phyloP scores from a whole-genome alignment of 1,140 invertebrate species.

The Chironomus striatipennis region DNA sequence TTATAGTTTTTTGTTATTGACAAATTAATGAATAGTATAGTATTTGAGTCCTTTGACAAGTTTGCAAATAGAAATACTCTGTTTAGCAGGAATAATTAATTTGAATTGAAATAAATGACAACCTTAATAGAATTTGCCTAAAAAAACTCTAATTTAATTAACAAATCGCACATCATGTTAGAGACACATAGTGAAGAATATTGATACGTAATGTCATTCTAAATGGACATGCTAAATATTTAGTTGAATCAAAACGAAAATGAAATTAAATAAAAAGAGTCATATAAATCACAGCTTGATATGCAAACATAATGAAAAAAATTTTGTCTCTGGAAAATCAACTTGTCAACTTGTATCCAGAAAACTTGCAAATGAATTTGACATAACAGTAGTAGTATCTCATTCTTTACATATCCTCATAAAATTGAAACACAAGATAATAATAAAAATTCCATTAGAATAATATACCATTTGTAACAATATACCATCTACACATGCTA shows the following conservation, averaged over 20 bases:
- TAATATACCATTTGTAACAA: neutral
- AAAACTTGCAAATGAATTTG: neutral
- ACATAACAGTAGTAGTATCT: neutral
- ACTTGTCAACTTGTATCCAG: too few species aligned
- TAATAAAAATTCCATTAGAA: neutral
- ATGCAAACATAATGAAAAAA: neutral
- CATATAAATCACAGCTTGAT: neutral
- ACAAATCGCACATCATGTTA: too few species aligned
- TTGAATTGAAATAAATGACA: neutral
- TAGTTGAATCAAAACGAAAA: neutral
- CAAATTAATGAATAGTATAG: neutral
- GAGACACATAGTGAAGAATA: too few species aligned
- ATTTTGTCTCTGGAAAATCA: neutral
- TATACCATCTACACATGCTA: neutral
- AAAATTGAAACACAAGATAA: neutral
- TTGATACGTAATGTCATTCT: too few species aligned
- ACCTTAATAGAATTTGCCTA: too few species aligned
- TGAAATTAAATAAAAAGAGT: neutral
- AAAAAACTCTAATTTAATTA: too few species aligned
- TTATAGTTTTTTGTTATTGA: neutral
- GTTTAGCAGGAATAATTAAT: neutral
- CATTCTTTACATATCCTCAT: neutral
- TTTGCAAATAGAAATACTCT: neutral
- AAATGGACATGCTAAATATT: too few species aligned
- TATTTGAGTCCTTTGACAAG: neutral